Base-by-base conservation (phyloP, 2,888 invertebrate species). In the Epinotia demarniana region DNA sequence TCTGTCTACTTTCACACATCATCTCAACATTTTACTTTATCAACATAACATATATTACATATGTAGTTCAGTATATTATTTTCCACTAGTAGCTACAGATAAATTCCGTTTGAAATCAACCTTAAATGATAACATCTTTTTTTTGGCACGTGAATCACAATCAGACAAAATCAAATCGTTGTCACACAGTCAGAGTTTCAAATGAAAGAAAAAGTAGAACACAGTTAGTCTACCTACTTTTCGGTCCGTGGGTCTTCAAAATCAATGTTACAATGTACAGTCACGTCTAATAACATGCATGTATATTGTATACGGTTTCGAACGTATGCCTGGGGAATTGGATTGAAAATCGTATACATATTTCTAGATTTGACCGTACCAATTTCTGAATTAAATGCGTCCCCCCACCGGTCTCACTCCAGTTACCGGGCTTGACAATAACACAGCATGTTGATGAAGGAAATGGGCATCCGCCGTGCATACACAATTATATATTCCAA, bases 381-480 rank as follows among this genome's bases (percentile, higher is more conserved):
- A 66, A 16, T 53, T 58, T 58, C 9, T 19, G 55, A 39, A 23
- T 60, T 46, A n/a, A 27, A 69, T 46, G 58, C 13, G 58, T 13
- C 27, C n/a, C 69, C 58, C 33, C 33, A 6, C 82, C 80, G 79
- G 82, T 79, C 81, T 74, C 86, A 90, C 89, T 89, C 91, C 87
- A 89, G 84, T 90, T 89, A 85, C 81, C 81, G 78, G 80, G 80
- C n/a, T 46, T 18, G 80, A 89, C 89, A 88, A 89, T 88, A 85
- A 83, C 83, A 83, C 77, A 79, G 79, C 81, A 82, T 81, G 84
- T 83, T 80, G 84, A 87, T 85, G 83, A 86, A 91, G 92, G 92
- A 92, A 85, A 90, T 82, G 72, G 62, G 79, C 91, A 87, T 92
- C 92, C 92, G 91, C 80, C 83, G 80, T 77, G 77, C 78, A 82